Evolutionary conservation across 2,797 vertebrate species (phyloP).

Genomic region (Phataginus tetradactyla): DNA sequence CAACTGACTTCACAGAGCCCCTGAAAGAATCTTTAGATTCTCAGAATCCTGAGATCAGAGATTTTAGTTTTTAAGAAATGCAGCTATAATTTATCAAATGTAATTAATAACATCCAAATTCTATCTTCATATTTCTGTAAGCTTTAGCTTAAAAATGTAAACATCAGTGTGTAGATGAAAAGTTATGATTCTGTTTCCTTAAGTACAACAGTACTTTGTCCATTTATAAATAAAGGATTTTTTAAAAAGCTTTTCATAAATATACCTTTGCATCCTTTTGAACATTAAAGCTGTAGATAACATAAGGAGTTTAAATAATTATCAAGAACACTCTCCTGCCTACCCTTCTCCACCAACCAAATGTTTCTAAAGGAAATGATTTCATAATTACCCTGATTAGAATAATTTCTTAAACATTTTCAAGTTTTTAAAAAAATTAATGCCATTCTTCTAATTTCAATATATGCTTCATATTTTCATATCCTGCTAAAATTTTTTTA

Average conservation of each 20-base stretch:
- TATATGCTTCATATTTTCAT: not conserved
- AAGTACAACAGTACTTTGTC: not conserved
- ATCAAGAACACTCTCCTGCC: not conserved
- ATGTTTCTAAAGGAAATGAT: conserved; percentile 24
- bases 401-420: conserved; percentile 46
- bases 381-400: conserved; percentile 26
- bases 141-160: conserved; percentile 10
- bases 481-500: conserved; percentile 8
- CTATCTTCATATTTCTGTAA: not conserved
- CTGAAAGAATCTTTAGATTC: not conserved
- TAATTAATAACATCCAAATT: conserved; percentile 28
- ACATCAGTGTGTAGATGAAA: not conserved
- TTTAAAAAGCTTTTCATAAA: not conserved
- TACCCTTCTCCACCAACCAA: not conserved
- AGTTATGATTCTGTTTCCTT: not conserved
- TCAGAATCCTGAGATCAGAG: not conserved
- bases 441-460: conserved; percentile 14
- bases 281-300: not conserved
- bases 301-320: conserved; percentile 16
- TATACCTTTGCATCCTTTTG: conserved; percentile 25
- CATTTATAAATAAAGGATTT: not conserved
- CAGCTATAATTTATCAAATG: conserved; percentile 16
- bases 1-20: not conserved
- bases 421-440: not conserved
- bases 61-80: not conserved